phyloP scores from a whole-genome alignment of 2,797 vertebrate species.

The Takifugu rubripes region DNA sequence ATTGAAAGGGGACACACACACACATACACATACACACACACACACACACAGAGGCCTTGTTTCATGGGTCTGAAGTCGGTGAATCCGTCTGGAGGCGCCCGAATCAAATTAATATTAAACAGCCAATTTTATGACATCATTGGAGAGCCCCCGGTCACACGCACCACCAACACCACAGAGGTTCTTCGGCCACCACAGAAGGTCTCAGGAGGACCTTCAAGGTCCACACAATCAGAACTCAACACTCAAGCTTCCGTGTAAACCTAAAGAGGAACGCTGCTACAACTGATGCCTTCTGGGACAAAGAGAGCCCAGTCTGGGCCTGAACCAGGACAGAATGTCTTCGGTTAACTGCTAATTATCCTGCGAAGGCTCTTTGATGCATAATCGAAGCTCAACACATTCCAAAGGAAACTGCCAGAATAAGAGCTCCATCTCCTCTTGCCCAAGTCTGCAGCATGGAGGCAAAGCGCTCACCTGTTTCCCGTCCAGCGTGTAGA shows the following conservation, averaged over 20 bases:
- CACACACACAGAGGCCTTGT: conserved; percentile 16
- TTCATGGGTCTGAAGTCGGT: conserved; percentile 21
- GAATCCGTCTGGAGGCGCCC: conserved; percentile 13
- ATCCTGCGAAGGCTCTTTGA: background rate
- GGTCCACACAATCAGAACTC: too few species aligned
- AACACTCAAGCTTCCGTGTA: too few species aligned
- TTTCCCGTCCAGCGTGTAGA: conserved; percentile 95
- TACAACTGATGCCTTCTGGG: too few species aligned
- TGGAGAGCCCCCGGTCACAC: too few species aligned
- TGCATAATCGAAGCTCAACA: background rate
- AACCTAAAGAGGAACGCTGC: too few species aligned
- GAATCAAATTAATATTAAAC: conserved; percentile 21
- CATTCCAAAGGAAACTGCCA: background rate
- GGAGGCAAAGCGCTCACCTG: conserved; percentile 74
- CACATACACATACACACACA: conserved; percentile 6
- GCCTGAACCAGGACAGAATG: too few species aligned
- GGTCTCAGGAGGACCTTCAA: too few species aligned
- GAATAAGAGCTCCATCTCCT: background rate
- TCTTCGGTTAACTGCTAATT: background rate
- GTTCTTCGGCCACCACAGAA: too few species aligned
- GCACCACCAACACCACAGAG: too few species aligned
- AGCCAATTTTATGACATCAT: too few species aligned
- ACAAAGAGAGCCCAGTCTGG: too few species aligned
- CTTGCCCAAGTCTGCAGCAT: background rate
- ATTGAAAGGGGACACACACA: conserved; percentile 24